Conservation (phyloP, 1,140 invertebrate species). For the Drosophila subobscura region DNA sequence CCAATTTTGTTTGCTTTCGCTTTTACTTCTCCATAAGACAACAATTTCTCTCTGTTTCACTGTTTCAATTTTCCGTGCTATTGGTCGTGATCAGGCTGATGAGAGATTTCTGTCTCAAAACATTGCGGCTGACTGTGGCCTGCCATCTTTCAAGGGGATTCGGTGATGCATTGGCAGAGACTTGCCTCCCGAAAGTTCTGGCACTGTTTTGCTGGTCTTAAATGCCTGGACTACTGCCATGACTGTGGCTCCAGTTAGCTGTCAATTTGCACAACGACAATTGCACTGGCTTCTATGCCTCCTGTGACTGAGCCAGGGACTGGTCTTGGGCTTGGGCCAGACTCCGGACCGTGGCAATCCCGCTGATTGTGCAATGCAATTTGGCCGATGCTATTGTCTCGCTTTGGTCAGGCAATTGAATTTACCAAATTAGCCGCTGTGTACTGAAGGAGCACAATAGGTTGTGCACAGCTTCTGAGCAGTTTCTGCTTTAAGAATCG, state of each 20-base stretch:
- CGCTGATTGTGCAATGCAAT: constrained; percentile 71
- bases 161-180: neutral
- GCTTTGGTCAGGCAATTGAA: constrained; percentile 63
- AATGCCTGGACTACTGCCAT: constrained; percentile 3
- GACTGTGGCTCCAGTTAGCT: constrained; percentile 11
- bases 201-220: neutral
- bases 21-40: constrained; percentile 56
- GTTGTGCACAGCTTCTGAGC: constrained; percentile 7
- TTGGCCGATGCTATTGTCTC: constrained; percentile 62
- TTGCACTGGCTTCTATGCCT: constrained; percentile 45
- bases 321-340: constrained; percentile 2
- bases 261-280: constrained; percentile 54
- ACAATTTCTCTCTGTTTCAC: constrained; percentile 34
- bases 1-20: constrained; percentile 70
- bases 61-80: constrained; percentile 74
- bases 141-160: constrained; percentile 25
- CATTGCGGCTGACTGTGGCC: constrained; percentile 38
- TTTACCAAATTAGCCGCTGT: constrained; percentile 58
- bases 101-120: constrained; percentile 54
- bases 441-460: constrained; percentile 9
- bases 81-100: constrained; percentile 70
- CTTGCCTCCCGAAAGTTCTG: constrained; percentile 3
- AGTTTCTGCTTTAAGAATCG: constrained; percentile 14
- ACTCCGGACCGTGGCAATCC: constrained; percentile 48
- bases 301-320: neutral